These are phyloP conservation scores for Trichopria drosophilae DNA, from an alignment of 2,888 invertebrate species.

Conservation along the genomic window DNA sequence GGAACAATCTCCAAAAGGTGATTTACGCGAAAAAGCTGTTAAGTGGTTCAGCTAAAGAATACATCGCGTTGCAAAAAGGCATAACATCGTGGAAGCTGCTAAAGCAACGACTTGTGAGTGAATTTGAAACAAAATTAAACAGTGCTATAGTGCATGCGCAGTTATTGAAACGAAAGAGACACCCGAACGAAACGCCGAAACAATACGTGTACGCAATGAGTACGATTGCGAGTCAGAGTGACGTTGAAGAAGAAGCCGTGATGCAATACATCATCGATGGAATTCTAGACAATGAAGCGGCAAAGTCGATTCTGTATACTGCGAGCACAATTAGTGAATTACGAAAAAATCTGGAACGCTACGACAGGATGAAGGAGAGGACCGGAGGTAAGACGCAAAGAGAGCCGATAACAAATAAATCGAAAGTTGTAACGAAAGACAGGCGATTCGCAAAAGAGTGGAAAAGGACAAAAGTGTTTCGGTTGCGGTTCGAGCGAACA, in stretches of 20 bases:
- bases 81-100: constrained; percentile 26
- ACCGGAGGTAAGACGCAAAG: background rate
- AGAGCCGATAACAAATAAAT: background rate
- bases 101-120: constrained; percentile 18
- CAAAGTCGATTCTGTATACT: constrained; percentile 29
- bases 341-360: constrained; percentile 27
- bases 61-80: constrained; percentile 22
- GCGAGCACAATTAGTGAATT: constrained; percentile 20
- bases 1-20: too few species aligned
- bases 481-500: constrained; percentile 30
- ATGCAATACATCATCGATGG: constrained; percentile 36
- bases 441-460: constrained; percentile 1
- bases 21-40: constrained; percentile 33
- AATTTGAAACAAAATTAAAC: constrained; percentile 31
- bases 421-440: background rate
- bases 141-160: constrained; percentile 31
- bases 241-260: constrained; percentile 32
- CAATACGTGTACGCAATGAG: constrained; percentile 36
- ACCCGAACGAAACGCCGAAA: constrained; percentile 21
- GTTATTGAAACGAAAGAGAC: constrained; percentile 19
- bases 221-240: constrained; percentile 31
- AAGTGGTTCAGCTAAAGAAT: constrained; percentile 30
- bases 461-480: constrained; percentile 20
- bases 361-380: constrained; percentile 28
- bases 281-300: constrained; percentile 27